A percentile compares a stretch with the other conserved stretches of the same genome.
Conservation (phyloP, 2,113 vertebrate species). For the Pollachius pollachius region DNA sequence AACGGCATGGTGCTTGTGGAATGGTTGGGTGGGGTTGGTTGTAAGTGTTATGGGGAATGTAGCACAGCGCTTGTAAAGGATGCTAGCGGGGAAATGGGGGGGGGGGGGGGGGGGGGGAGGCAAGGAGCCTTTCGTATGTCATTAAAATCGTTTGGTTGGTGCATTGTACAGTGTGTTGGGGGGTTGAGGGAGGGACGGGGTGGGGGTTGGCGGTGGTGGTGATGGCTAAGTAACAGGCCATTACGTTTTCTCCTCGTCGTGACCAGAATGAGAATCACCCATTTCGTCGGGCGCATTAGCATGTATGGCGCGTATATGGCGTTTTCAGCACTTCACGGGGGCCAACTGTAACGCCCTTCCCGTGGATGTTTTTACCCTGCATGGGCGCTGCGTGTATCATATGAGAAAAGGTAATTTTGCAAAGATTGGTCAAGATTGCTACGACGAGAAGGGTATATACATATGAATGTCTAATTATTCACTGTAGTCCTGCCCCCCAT, state of each 20-base stretch:
- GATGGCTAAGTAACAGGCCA: neutral
- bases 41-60: slow-evolving; percentile 14
- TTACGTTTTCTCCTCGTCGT: slow-evolving; percentile 9
- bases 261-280: slow-evolving; percentile 50
- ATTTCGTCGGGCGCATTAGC: slow-evolving; percentile 36
- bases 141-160: slow-evolving; percentile 39
- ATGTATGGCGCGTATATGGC: slow-evolving; percentile 33
- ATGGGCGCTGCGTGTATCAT: slow-evolving; percentile 5
- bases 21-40: slow-evolving; percentile 24
- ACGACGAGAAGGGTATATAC: slow-evolving; percentile 4
- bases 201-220: slow-evolving; percentile 19
- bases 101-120: neutral
- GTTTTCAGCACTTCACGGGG: slow-evolving; percentile 6
- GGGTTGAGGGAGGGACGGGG: slow-evolving; percentile 20
- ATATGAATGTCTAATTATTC: neutral
- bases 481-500: neutral
- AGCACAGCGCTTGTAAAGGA: slow-evolving; percentile 5
- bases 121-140: slow-evolving; percentile 64
- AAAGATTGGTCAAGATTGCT: slow-evolving; percentile 12
- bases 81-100: slow-evolving; percentile 28
- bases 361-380: neutral
- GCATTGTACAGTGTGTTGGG: neutral
- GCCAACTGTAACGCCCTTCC: neutral
- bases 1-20: neutral
- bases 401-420: slow-evolving; percentile 11